These are phyloP conservation scores for Furnarius figulus DNA, from an alignment of 2,113 vertebrate genomes.

Conservation along the genomic window DNA sequence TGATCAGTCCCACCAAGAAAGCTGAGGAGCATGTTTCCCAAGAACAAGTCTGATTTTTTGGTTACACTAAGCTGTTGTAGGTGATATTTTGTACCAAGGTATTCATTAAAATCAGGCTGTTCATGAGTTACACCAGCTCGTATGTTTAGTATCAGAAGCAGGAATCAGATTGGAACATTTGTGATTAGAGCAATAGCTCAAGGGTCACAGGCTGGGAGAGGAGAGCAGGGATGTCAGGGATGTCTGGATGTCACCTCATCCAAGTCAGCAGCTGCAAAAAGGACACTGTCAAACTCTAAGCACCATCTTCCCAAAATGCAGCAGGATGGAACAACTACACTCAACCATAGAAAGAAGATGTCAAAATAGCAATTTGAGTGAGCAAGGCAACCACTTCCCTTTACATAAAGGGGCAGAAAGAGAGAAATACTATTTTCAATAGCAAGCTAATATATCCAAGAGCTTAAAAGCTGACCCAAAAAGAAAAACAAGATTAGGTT, in stretches of 20 bases:
- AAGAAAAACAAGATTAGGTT: slow-evolving; percentile 37
- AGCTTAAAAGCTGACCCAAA: slow-evolving; percentile 18
- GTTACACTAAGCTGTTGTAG: not conserved
- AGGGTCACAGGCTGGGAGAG: not conserved
- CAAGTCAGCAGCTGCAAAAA: not conserved
- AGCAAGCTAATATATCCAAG: not conserved
- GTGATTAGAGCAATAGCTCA: not conserved
- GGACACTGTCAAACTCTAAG: fast-evolving
- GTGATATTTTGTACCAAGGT: not conserved
- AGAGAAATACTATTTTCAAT: not conserved
- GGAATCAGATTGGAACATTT: not conserved
- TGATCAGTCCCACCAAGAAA: not conserved
- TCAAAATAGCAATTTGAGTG: not conserved
- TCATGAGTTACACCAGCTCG: not conserved
- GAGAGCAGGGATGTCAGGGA: not conserved
- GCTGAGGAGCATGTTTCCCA: not conserved
- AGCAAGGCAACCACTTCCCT: not conserved
- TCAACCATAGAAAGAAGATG: not conserved
- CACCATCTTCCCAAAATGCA: not conserved
- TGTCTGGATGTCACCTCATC: not conserved
- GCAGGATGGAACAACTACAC: not conserved
- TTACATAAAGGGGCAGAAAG: not conserved
- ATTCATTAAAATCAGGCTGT: not conserved
- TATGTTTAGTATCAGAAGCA: not conserved
- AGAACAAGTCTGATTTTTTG: not conserved